phyloP scores from a whole-genome alignment of 2,113 vertebrate species.

The Strigops habroptila region DNA sequence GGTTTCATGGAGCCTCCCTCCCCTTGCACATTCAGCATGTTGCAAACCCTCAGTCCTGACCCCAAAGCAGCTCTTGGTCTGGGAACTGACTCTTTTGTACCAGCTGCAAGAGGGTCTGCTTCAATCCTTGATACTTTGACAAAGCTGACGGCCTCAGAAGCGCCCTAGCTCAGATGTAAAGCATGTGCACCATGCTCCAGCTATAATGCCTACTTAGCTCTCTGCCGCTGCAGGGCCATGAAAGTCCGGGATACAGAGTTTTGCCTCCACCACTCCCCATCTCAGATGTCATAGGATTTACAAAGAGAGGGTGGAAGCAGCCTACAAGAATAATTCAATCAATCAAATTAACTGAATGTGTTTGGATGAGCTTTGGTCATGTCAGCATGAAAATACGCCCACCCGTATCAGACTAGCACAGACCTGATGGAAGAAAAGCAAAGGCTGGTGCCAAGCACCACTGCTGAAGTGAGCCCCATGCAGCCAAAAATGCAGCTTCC shows the following conservation, averaged over 20 bases:
- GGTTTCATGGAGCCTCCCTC: background rate
- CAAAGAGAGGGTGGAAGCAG: background rate
- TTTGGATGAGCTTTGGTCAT: background rate
- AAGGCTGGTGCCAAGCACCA: background rate
- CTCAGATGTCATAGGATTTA: background rate
- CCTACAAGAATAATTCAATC: background rate
- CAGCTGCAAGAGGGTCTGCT: background rate
- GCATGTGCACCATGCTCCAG: accelerated
- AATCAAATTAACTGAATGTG: background rate
- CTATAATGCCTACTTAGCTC: accelerated
- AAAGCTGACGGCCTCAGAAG: background rate
- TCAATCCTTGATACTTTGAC: background rate
- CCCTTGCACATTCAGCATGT: background rate
- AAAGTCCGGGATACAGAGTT: background rate
- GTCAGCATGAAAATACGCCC: background rate
- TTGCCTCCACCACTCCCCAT: background rate
- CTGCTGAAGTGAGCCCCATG: background rate
- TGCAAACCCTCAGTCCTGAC: background rate
- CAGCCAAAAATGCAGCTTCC: background rate
- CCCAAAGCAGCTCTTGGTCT: background rate
- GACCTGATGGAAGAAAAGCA: accelerated
- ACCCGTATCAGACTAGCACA: background rate
- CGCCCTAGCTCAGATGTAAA: background rate
- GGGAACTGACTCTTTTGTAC: background rate
- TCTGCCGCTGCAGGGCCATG: background rate